Percentiles rank a stretch among this genome's conserved stretches.
Conservation (phyloP, 2,888 invertebrate species). For the Mactromeris polynyma region DNA sequence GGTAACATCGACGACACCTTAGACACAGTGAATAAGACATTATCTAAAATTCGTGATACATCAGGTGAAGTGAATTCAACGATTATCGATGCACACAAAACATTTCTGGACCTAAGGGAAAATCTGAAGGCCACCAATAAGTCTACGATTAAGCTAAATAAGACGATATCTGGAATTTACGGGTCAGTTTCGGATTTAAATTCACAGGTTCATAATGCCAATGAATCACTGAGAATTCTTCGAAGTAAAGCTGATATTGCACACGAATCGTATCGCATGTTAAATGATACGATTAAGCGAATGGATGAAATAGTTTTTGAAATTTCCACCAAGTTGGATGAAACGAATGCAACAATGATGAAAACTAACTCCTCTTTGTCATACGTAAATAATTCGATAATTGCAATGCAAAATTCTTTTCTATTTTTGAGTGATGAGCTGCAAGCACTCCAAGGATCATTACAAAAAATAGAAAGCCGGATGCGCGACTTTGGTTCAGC, state of each 20-base stretch:
- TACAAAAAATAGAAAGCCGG: slow-evolving; percentile 36
- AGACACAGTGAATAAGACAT: slow-evolving; percentile 41
- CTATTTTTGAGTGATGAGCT: slow-evolving; percentile 22
- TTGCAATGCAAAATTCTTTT: slow-evolving; percentile 40
- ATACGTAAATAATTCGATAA: slow-evolving; percentile 39
- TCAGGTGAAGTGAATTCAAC: slow-evolving; percentile 19
- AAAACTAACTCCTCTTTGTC: slow-evolving; percentile 48
- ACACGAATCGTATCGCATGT: slow-evolving; percentile 35
- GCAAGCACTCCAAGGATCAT: slow-evolving; percentile 30
- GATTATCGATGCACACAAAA: slow-evolving; percentile 26
- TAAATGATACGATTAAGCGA: slow-evolving; percentile 35
- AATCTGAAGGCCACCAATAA: slow-evolving; percentile 11
- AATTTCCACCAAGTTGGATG: slow-evolving; percentile 31
- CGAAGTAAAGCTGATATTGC: slow-evolving; percentile 43
- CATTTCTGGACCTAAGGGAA: slow-evolving; percentile 28
- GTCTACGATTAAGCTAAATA: slow-evolving; percentile 18
- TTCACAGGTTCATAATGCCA: slow-evolving; percentile 44
- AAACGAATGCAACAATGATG: slow-evolving; percentile 33
- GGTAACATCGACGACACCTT: slow-evolving; percentile 49
- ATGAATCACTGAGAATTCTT: slow-evolving; percentile 50
- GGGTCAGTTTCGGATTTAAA: slow-evolving; percentile 48
- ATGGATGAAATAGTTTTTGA: slow-evolving; percentile 28
- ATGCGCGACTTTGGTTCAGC: slow-evolving; percentile 46
- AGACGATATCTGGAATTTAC: slow-evolving; percentile 8
- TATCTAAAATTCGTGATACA: slow-evolving; percentile 1